phyloP scores from a whole-genome alignment of 92 coral and sea anemone genomes.

The Zoanthus solanderi region DNA sequence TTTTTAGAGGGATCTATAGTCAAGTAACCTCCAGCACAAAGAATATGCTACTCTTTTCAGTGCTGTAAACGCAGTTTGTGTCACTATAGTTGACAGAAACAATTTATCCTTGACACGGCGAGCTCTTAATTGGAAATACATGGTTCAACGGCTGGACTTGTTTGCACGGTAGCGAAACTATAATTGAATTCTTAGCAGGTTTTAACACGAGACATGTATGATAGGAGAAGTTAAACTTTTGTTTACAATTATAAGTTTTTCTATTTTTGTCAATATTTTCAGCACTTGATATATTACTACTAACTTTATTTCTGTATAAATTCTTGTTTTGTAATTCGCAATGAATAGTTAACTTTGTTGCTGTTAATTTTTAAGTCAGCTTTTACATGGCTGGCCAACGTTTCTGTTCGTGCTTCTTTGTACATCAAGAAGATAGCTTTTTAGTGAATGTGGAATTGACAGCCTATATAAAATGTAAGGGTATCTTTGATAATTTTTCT shows the following conservation, averaged over 20 bases:
- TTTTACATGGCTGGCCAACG: too few relatives aligned
- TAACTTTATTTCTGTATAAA: not conserved
- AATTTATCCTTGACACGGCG: not conserved
- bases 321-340: too few relatives aligned
- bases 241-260: not conserved
- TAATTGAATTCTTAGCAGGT: not conserved
- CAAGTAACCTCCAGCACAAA: not conserved
- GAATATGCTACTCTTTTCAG: not conserved
- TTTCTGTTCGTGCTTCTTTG: too few relatives aligned
- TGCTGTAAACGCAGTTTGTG: not conserved
- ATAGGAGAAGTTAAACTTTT: not conserved
- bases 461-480: too few relatives aligned
- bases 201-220: not conserved
- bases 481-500: too few relatives aligned
- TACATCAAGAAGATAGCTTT: too few relatives aligned
- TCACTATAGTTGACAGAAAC: not conserved
- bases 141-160: not conserved
- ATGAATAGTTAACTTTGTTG: too few relatives aligned
- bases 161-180: not conserved
- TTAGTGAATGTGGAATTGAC: too few relatives aligned
- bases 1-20: not conserved
- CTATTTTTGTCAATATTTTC: not conserved
- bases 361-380: too few relatives aligned
- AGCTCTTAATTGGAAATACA: not conserved
- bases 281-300: conserved; percentile 11